phyloP scores from a whole-genome alignment of 2,113 vertebrate genomes.

The Heterocephalus glaber region DNA sequence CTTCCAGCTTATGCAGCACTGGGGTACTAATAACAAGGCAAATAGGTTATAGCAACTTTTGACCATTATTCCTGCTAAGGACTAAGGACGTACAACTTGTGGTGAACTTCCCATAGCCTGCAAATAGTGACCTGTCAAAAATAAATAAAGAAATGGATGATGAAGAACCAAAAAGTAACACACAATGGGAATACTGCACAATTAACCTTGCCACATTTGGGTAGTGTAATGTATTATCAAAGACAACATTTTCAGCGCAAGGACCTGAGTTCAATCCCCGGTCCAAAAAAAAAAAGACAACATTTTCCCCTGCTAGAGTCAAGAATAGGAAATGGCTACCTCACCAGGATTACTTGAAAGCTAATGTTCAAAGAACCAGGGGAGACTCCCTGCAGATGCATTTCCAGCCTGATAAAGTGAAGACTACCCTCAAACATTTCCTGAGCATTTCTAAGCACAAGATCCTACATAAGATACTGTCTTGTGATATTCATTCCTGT shows the following conservation, averaged over 20 bases:
- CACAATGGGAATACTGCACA: neutral
- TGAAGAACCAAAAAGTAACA: neutral
- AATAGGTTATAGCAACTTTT: neutral
- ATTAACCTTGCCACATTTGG: accelerated
- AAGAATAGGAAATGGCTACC: neutral
- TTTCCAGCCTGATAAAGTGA: neutral
- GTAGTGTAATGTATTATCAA: neutral
- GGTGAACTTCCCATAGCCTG: neutral
- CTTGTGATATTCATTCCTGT: neutral
- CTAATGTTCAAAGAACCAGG: neutral
- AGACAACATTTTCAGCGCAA: neutral
- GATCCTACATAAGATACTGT: accelerated
- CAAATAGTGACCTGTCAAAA: neutral
- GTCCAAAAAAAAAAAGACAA: too few species aligned
- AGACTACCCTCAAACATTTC: neutral
- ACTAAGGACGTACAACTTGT: neutral
- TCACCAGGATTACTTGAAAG: neutral
- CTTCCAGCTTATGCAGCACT: neutral
- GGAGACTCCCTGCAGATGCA: neutral
- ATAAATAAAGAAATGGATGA: neutral
- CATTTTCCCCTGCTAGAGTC: neutral
- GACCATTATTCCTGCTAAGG: neutral
- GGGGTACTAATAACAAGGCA: neutral
- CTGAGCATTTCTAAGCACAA: neutral
- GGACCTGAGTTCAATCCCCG: too few species aligned